Conservation (phyloP, 2,888 invertebrate species). For the Amphipyra berbera region DNA sequence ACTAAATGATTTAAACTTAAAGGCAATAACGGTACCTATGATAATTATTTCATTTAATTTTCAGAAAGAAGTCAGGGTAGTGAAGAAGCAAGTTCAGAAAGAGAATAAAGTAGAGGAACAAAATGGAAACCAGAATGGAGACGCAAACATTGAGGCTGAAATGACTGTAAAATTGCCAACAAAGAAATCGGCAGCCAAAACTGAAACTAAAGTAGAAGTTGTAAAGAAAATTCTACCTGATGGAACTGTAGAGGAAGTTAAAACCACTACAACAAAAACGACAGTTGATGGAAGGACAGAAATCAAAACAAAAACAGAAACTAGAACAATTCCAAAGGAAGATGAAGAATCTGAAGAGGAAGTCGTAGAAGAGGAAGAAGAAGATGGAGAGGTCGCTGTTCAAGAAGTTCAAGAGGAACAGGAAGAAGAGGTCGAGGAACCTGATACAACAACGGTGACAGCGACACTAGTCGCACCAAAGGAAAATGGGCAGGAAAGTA, state of each 20-base stretch:
- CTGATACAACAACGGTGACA: slow-evolving; percentile 56
- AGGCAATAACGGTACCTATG: not conserved
- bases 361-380: slow-evolving; percentile 73
- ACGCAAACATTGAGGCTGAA: slow-evolving; percentile 74
- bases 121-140: slow-evolving; percentile 80
- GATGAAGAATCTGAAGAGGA: slow-evolving; percentile 73
- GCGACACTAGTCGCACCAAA: slow-evolving; percentile 51
- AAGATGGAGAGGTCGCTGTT: slow-evolving; percentile 61
- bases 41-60: slow-evolving; percentile 58
- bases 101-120: slow-evolving; percentile 74
- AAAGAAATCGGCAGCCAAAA: slow-evolving; percentile 82
- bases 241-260: slow-evolving; percentile 81
- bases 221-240: slow-evolving; percentile 79
- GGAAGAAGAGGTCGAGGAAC: slow-evolving; percentile 58
- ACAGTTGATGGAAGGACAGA: slow-evolving; percentile 84
- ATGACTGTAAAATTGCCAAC: slow-evolving; percentile 80
- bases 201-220: slow-evolving; percentile 85
- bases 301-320: slow-evolving; percentile 83
- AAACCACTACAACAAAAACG: slow-evolving; percentile 84
- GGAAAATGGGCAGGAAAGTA: slow-evolving; percentile 65
- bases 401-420: slow-evolving; percentile 62
- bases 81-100: slow-evolving; percentile 76
- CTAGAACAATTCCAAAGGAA: slow-evolving; percentile 80
- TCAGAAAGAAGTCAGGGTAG: slow-evolving; percentile 82
- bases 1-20: not conserved